These are phyloP conservation scores for Eutrigla gurnardus DNA, from an alignment of 2,797 vertebrate species.

Conservation along the genomic window DNA sequence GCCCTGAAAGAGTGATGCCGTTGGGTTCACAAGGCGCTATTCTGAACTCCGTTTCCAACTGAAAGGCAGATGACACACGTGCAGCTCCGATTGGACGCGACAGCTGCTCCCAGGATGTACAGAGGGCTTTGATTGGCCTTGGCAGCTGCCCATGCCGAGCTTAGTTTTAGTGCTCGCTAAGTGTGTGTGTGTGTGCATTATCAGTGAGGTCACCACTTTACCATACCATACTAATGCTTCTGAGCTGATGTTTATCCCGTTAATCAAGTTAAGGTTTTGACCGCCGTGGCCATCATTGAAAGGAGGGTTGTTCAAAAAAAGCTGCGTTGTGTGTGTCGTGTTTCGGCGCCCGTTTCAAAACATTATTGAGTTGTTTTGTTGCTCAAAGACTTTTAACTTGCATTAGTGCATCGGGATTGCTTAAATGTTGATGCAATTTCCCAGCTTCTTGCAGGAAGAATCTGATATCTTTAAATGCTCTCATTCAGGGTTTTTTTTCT, in stretches of 20 bases:
- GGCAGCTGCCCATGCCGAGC: constrained; percentile 79
- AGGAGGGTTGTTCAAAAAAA: constrained; percentile 53
- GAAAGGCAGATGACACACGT: constrained; percentile 80
- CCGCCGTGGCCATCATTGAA: constrained; percentile 58
- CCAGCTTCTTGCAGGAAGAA: constrained; percentile 26
- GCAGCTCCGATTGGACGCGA: constrained; percentile 77
- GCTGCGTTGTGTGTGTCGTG: constrained; percentile 42
- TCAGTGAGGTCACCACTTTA: constrained; percentile 78
- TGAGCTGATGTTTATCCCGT: constrained; percentile 79
- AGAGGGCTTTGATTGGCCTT: constrained; percentile 82
- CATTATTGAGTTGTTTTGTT: constrained; percentile 50
- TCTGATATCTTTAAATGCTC: constrained; percentile 19
- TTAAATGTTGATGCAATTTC: constrained; percentile 42
- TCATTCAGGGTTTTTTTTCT: background rate
- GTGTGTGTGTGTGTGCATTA: constrained; percentile 72
- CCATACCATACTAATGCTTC: constrained; percentile 74
- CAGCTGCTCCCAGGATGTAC: constrained; percentile 80
- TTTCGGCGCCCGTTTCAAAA: constrained; percentile 36
- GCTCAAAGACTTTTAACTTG: constrained; percentile 27
- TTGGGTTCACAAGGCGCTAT: constrained; percentile 55
- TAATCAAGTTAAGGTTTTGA: constrained; percentile 78
- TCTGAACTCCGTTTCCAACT: constrained; percentile 71
- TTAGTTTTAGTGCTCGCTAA: constrained; percentile 80
- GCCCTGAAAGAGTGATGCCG: constrained; percentile 35
- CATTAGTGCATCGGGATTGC: constrained; percentile 37